These are phyloP conservation scores for Shinisaurus crocodilurus DNA, from an alignment of 2,113 vertebrate species.

Conservation along the genomic window DNA sequence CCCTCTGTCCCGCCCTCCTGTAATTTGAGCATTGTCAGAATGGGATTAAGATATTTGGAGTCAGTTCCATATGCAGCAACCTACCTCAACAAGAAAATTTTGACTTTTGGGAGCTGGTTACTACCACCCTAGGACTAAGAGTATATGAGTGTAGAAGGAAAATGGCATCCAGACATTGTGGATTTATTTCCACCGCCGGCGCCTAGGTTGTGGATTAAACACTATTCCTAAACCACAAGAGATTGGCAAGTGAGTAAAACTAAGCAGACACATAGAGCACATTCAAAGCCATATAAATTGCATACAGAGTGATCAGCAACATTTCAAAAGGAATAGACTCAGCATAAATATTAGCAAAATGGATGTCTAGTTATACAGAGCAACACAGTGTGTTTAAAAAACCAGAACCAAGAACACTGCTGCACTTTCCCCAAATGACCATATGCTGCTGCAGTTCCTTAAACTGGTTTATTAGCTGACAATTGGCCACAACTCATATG, in stretches of 20 bases:
- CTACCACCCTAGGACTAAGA: neutral
- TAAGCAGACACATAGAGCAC: neutral
- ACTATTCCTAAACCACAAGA: neutral
- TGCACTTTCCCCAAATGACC: too few relatives aligned
- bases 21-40: too few relatives aligned
- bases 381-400: too few relatives aligned
- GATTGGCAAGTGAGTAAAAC: neutral
- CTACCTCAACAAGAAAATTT: too few relatives aligned
- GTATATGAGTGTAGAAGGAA: neutral
- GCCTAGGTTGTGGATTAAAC: neutral
- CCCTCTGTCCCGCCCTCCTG: too few relatives aligned
- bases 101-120: too few relatives aligned
- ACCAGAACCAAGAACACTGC: too few relatives aligned
- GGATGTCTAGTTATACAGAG: too few relatives aligned
- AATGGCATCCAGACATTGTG: neutral
- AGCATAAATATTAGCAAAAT: neutral
- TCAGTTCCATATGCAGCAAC: too few relatives aligned
- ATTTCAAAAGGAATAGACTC: neutral
- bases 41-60: too few relatives aligned
- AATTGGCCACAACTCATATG: neutral
- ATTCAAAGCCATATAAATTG: neutral
- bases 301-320: too few relatives aligned
- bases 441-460: too few relatives aligned
- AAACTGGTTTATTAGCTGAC: slow-evolving; percentile 6
- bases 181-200: neutral